Conservation (phyloP, 2,888 invertebrate genomes). For the Bellardia bayeri region DNA sequence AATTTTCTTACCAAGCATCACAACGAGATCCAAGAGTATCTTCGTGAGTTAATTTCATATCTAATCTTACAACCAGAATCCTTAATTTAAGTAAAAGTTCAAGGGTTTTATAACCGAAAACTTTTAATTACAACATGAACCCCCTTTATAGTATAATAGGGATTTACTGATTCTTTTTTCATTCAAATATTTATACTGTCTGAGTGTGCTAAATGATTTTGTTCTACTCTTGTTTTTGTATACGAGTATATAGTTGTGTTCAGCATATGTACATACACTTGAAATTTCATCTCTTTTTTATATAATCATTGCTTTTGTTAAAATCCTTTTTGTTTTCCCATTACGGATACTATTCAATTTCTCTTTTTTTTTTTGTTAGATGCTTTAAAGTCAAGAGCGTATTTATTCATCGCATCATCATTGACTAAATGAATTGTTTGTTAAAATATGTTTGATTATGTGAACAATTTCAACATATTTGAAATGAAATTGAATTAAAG, state of each 20-base stretch:
- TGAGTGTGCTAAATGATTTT: slow-evolving; percentile 54
- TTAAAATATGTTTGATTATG: slow-evolving; percentile 59
- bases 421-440: slow-evolving; percentile 67
- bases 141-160: slow-evolving; percentile 15
- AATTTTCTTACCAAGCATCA: too few relatives aligned
- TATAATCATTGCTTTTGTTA: slow-evolving; percentile 52
- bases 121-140: neutral
- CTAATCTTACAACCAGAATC: too few relatives aligned
- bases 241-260: neutral
- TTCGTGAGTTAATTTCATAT: too few relatives aligned
- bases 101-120: too few relatives aligned
- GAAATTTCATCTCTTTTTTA: slow-evolving; percentile 40
- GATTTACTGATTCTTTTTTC: slow-evolving; percentile 12
- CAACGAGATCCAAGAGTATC: too few relatives aligned
- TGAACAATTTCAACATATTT: slow-evolving; percentile 61
- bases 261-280: neutral
- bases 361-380: neutral
- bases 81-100: too few relatives aligned
- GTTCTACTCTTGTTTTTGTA: neutral
- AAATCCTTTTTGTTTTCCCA: slow-evolving; percentile 45
- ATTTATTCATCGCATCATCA: slow-evolving; percentile 49
- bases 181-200: slow-evolving; percentile 35
- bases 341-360: neutral
- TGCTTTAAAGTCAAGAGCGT: slow-evolving; percentile 37
- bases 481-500: slow-evolving; percentile 68